Evolutionary conservation across 1,140 invertebrate species (phyloP), one percentile per base, ranked within the genome.

Genomic region (Zaprionus africanus): DNA sequence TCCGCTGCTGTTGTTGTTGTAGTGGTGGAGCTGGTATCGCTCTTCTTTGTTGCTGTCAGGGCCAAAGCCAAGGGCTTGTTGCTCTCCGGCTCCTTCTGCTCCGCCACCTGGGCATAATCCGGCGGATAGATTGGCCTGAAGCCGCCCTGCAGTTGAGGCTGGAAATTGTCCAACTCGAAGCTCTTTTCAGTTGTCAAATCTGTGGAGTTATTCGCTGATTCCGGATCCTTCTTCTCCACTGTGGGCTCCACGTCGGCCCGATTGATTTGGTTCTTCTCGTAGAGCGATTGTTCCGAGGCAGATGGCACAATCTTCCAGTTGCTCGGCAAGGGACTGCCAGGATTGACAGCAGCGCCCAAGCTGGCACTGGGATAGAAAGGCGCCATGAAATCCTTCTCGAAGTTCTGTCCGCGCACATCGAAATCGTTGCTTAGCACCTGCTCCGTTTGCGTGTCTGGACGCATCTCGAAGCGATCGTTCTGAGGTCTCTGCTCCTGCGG

Each of bases 291-390:
- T n/a, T 71, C 83, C 36, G 67, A 84, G 49, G 62, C 92, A 15
- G 91, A 90, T 0, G 92, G 93, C 0, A 96, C 94, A 5, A 96
- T 95, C 64, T 94, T 95, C 95, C 95, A 96, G 24, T 95, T 95
- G 77, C 95, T 95, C 0, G 72, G 68, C 5, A 57, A 36, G 0
- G 84, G 67, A 19, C 72, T 38, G 2, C 70, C 63, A 19, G 90
- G 82, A 41, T 78, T 56, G 43, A 60, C 81, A 0, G 93, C 93
- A 0, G 93, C 93, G 5, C 82, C 91, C 0, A 95, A 93, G 57
- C 94, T 95, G 1, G 95, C 92, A 80, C 95, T 96, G 0, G 96
- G 95, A 11, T 95, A 94, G 69, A 96, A 96, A 0, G 96, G 96
- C 1, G 95, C 95, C 93, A 96, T 94, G 66, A 96, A 96, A 77